These are phyloP conservation scores for Scaptomyza polygonia DNA, from an alignment of 2,888 invertebrate species.

Conservation along the genomic window DNA sequence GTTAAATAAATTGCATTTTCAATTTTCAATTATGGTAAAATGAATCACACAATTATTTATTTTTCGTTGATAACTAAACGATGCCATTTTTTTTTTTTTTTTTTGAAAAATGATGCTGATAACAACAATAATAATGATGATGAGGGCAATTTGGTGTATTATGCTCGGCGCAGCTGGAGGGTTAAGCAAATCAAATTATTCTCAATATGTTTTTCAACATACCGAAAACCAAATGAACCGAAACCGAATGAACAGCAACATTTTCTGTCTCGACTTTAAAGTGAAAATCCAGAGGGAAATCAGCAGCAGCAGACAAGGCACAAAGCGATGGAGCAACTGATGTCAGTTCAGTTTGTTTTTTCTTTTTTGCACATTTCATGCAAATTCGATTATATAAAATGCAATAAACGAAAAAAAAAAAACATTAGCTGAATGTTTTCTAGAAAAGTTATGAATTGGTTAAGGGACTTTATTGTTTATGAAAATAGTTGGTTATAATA, in stretches of 20 bases:
- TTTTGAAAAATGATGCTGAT: conserved; percentile 8
- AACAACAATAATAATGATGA: conserved; percentile 26
- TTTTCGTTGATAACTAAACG: conserved; percentile 25
- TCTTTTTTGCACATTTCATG: conserved; percentile 4
- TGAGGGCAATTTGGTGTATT: conserved; percentile 42
- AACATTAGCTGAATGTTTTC: not conserved
- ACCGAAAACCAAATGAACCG: conserved; percentile 19
- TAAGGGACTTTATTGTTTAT: not conserved
- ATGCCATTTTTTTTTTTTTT: conserved; percentile 32
- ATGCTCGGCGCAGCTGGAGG: not conserved
- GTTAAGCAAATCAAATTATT: conserved; percentile 45
- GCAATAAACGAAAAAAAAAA: not conserved
- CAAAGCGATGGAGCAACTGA: conserved; percentile 5
- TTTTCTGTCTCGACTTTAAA: conserved; percentile 26
- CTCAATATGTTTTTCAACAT: conserved; percentile 47
- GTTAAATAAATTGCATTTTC: conserved; percentile 63
- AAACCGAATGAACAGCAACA: conserved; percentile 13
- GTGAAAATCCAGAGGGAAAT: conserved; percentile 55
- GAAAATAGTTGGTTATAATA: not conserved
- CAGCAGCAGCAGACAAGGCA: conserved; percentile 17
- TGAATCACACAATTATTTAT: conserved; percentile 32
- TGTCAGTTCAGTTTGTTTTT: conserved; percentile 27
- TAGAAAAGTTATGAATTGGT: not conserved
- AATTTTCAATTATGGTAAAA: conserved; percentile 25
- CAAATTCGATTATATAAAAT: conserved; percentile 9